Evolutionary conservation across 1,140 invertebrate species (phyloP).

Genomic region (Lasioglossum albipes): DNA sequence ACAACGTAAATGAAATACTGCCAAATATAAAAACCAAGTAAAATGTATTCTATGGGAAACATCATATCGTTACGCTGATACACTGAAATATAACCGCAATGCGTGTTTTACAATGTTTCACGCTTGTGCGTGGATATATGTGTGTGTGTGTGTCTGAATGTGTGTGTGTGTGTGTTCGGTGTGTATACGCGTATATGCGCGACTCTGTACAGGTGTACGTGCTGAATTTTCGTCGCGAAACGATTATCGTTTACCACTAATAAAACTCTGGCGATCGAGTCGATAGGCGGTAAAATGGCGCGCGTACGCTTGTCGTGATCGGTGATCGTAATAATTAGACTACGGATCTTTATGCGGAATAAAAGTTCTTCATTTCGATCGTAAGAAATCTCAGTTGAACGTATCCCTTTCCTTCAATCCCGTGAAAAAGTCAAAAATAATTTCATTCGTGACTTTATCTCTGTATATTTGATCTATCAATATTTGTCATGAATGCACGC

Average conservation of each 20-base stretch:
- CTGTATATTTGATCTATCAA: too few species aligned
- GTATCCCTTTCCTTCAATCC: too few species aligned
- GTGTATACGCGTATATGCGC: constrained; percentile 66
- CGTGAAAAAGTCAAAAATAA: too few species aligned
- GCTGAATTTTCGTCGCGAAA: constrained; percentile 70
- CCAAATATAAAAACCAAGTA: constrained; percentile 80
- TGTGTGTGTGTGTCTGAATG: constrained; percentile 53
- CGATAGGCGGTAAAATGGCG: constrained; percentile 72
- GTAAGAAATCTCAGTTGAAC: too few species aligned
- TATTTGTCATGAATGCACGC: too few species aligned
- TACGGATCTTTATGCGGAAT: too few species aligned
- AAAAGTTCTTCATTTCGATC: too few species aligned
- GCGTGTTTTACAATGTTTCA: constrained; percentile 66
- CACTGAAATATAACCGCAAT: constrained; percentile 79
- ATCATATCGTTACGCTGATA: constrained; percentile 80
- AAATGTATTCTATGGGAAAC: constrained; percentile 81
- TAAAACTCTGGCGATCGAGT: constrained; percentile 70
- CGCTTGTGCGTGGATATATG: constrained; percentile 26
- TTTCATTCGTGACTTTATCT: too few species aligned
- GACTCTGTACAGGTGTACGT: constrained; percentile 50
- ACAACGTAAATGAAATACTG: constrained; percentile 69
- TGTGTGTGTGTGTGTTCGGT: constrained; percentile 52
- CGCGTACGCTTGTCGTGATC: constrained; percentile 72
- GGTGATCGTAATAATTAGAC: constrained; percentile 47
- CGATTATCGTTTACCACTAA: constrained; percentile 74